These are phyloP conservation scores for Steatocranus sp. DNA, from an alignment of 2,797 vertebrate genomes.

Conservation along the genomic window DNA sequence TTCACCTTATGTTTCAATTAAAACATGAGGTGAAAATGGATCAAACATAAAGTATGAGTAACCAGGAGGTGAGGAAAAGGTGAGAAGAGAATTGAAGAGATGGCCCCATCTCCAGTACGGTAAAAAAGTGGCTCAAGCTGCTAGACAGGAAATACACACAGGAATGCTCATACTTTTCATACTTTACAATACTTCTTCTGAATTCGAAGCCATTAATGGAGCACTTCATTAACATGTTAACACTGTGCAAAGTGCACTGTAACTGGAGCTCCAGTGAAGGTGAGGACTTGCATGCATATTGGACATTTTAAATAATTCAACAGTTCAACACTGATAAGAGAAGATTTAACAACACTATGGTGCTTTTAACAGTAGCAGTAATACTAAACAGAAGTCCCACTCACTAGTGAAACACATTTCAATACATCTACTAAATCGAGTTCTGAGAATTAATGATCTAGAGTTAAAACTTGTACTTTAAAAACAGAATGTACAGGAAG, in stretches of 20 bases:
- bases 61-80: not conserved
- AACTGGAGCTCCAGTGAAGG: not conserved
- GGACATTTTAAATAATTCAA: not conserved
- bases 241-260: not conserved
- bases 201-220: not conserved
- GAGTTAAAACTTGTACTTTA: not conserved
- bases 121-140: not conserved
- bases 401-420: not conserved
- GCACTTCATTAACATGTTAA: conserved; percentile 5
- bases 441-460: not conserved
- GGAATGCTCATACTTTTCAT: conserved; percentile 53
- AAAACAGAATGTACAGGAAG: not conserved
- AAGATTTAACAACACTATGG: not conserved
- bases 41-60: not conserved
- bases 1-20: not conserved
- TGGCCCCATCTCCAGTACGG: conserved; percentile 46
- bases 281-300: not conserved
- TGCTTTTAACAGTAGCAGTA: conserved; percentile 15
- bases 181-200: not conserved
- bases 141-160: conserved; percentile 70
- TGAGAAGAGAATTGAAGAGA: conserved; percentile 11
- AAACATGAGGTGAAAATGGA: not conserved
- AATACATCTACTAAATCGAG: not conserved
- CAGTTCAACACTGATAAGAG: not conserved
- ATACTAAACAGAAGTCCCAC: not conserved